Evolutionary conservation across 2,113 vertebrate species (phyloP).

Genomic region (Anoplopoma fimbria): DNA sequence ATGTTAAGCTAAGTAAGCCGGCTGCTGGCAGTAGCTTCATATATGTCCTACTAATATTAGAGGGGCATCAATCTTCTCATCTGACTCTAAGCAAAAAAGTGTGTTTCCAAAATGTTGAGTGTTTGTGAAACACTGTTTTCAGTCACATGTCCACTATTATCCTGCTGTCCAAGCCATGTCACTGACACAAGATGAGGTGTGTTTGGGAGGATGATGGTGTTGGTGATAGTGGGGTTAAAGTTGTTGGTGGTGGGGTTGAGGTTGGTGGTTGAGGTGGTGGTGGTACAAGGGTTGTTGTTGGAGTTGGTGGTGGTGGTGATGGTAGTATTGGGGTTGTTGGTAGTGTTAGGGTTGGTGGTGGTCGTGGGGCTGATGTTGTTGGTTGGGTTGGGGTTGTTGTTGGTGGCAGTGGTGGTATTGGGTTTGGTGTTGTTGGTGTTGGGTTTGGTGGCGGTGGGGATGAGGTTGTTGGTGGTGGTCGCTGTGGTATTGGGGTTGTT

Average conservation of each 20-base stretch:
- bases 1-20: background rate
- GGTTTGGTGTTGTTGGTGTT: background rate
- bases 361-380: background rate
- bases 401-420: background rate
- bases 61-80: background rate
- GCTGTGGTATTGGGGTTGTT: background rate
- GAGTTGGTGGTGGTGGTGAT: too few species aligned
- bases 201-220: background rate
- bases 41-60: background rate
- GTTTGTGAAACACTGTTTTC: background rate
- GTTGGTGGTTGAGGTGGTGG: background rate
- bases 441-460: too few species aligned
- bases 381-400: too few species aligned
- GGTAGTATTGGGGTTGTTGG: too few species aligned
- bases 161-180: conserved; percentile 10
- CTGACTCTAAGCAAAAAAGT: background rate
- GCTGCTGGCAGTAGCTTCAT: background rate
- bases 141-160: conserved; percentile 3
- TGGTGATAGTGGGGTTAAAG: too few species aligned
- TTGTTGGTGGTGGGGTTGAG: background rate
- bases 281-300: too few species aligned
- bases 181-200: conserved; percentile 18
- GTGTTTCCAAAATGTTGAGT: background rate
- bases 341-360: background rate
- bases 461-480: background rate